Percentiles rank a stretch among this genome's conserved stretches.
Evolutionary conservation across 1,140 invertebrate species (phyloP).

Genomic region (Drosophila novamexicana): DNA sequence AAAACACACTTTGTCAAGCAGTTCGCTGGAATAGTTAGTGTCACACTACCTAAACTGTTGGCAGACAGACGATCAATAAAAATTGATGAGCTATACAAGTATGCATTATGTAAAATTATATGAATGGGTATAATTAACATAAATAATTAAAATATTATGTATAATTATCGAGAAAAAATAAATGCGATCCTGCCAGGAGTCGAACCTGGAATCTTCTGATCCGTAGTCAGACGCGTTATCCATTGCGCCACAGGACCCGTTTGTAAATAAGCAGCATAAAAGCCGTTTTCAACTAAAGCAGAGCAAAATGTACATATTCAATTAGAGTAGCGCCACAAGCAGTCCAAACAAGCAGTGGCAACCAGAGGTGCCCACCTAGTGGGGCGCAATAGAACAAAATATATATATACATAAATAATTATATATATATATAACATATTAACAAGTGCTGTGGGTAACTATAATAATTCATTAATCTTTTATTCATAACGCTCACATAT

Average conservation of each 20-base stretch:
- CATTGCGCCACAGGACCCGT: slow-evolving; percentile 89
- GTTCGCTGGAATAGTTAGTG: neutral
- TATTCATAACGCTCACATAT: neutral
- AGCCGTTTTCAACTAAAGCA: neutral
- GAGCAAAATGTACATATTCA: neutral
- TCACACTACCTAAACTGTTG: neutral
- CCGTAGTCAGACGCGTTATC: slow-evolving; percentile 90
- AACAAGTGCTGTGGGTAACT: neutral
- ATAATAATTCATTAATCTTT: neutral
- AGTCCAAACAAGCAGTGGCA: slow-evolving; percentile 18
- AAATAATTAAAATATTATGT: neutral
- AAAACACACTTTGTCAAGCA: neutral
- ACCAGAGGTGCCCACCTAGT: neutral
- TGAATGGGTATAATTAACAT: too few relatives aligned
- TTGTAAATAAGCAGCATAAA: rapidly evolving
- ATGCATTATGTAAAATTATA: too few relatives aligned
- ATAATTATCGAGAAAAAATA: neutral
- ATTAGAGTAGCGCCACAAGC: slow-evolving; percentile 20
- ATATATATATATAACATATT: neutral
- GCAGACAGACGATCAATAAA: too few relatives aligned
- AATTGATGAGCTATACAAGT: too few relatives aligned
- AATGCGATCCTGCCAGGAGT: slow-evolving; percentile 88
- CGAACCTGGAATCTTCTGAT: slow-evolving; percentile 90
- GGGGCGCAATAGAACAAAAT: neutral
- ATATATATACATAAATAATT: neutral